Evolutionary conservation across 1,140 invertebrate genomes (phyloP).

Genomic region (Aricia agestis): DNA sequence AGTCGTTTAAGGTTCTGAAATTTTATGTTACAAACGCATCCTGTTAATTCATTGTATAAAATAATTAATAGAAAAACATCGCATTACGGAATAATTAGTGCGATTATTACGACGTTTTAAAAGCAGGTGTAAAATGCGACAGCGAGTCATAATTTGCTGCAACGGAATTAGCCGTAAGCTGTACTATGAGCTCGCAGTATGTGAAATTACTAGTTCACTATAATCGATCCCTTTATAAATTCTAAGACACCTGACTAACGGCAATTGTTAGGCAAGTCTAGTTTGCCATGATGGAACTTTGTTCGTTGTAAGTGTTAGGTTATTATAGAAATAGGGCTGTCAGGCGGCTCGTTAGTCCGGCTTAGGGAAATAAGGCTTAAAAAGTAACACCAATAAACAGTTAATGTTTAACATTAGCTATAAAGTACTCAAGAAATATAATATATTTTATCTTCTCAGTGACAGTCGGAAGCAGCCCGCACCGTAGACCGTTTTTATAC

Average conservation of each 20-base stretch:
- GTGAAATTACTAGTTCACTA: constrained; percentile 63
- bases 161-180: constrained; percentile 66
- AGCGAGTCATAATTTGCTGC: constrained; percentile 67
- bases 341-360: neutral
- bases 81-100: constrained; percentile 56
- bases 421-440: neutral
- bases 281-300: constrained; percentile 31
- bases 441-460: neutral
- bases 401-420: neutral
- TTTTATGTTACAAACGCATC: neutral
- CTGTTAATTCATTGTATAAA: constrained; percentile 13
- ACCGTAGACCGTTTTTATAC: no score
- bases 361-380: neutral
- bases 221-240: constrained; percentile 63
- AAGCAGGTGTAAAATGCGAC: constrained; percentile 65
- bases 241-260: constrained; percentile 58
- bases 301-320: constrained; percentile 5
- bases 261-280: constrained; percentile 50
- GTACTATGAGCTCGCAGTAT: constrained; percentile 61
- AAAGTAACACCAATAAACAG: neutral
- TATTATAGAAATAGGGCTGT: constrained; percentile 9
- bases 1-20: neutral
- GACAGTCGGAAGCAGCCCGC: neutral
- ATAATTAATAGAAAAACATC: constrained; percentile 22
- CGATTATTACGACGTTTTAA: constrained; percentile 66